phyloP scores from a whole-genome alignment of 2,113 vertebrate species.

The Phaetusa simplex region DNA sequence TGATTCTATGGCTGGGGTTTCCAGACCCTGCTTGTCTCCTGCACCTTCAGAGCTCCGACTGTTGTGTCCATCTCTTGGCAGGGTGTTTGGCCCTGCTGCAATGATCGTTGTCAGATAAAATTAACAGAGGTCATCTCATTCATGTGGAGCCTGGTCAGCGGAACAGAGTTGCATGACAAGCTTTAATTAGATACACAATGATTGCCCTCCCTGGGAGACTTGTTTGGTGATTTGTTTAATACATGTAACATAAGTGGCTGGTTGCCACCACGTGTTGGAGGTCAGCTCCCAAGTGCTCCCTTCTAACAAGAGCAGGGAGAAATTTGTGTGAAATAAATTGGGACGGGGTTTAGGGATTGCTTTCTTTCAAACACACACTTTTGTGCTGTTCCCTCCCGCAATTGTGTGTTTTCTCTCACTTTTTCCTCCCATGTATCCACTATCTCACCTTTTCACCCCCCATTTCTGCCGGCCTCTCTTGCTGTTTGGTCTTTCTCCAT shows the following conservation, averaged over 20 bases:
- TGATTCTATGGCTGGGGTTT: not conserved
- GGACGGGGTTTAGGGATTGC: not conserved
- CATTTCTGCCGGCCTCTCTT: not conserved
- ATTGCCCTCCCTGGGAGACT: not conserved
- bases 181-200: constrained; percentile 38
- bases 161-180: not conserved
- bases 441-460: not conserved
- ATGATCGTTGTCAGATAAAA: not conserved
- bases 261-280: rapidly evolving
- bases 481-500: not conserved
- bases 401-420: not conserved
- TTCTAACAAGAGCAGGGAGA: not conserved
- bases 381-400: not conserved
- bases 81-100: not conserved
- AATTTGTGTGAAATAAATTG: not conserved
- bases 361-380: not conserved
- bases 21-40: not conserved
- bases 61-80: not conserved
- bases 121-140: not conserved
- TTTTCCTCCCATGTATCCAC: not conserved
- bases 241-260: not conserved
- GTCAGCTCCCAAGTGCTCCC: not conserved
- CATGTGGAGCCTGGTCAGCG: not conserved
- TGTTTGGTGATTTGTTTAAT: not conserved
- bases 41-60: not conserved